Evolutionary conservation across 2,113 vertebrate genomes (phyloP).

Genomic region (Dromiciops gliroides): DNA sequence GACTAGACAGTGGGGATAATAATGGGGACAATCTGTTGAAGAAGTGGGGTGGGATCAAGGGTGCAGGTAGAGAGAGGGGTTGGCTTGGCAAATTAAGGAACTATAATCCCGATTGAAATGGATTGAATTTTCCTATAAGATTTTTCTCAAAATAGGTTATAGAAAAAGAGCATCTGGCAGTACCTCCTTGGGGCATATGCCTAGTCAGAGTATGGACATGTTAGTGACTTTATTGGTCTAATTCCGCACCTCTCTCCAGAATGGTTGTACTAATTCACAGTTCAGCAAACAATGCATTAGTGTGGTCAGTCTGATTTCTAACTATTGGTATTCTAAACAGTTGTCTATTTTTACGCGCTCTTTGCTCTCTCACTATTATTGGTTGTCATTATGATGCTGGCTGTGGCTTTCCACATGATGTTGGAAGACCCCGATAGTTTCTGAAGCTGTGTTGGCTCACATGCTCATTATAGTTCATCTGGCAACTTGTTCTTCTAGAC

Average conservation of each 20-base stretch:
- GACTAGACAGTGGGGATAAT: too few relatives aligned
- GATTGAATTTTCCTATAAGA: too few relatives aligned
- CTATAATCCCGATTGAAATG: too few relatives aligned
- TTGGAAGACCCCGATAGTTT: neutral
- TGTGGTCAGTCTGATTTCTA: neutral
- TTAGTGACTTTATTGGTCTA: neutral
- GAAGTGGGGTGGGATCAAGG: too few relatives aligned
- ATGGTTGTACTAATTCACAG: neutral
- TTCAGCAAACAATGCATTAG: neutral
- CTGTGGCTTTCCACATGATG: neutral
- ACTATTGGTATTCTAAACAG: neutral
- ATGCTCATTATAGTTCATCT: neutral
- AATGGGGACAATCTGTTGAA: too few relatives aligned
- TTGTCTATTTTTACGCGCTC: neutral
- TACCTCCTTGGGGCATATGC: neutral
- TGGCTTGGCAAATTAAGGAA: too few relatives aligned
- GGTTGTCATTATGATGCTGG: neutral
- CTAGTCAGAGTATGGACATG: neutral
- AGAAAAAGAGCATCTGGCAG: neutral
- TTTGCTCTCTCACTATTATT: neutral
- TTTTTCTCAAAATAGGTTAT: too few relatives aligned
- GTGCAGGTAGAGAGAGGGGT: too few relatives aligned
- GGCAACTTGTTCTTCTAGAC: neutral
- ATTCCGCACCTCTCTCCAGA: neutral
- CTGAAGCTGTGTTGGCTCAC: neutral